Evolutionary conservation across 2,113 vertebrate species (phyloP).

Genomic region (Chauna torquata): DNA sequence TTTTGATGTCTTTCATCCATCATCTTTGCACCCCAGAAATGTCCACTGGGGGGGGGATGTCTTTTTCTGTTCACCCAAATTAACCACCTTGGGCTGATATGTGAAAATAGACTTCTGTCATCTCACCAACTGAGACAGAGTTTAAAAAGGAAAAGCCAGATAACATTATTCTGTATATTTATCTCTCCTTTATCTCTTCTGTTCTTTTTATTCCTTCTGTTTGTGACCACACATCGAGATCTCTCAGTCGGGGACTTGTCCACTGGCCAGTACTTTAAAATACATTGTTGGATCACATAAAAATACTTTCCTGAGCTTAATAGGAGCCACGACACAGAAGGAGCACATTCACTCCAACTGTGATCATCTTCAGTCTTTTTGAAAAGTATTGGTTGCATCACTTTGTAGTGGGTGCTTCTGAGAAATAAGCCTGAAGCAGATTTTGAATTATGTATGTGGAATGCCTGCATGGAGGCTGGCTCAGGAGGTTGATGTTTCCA

Average conservation of each 20-base stretch:
- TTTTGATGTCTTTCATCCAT: not conserved
- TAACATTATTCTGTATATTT: not conserved
- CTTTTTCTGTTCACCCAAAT: not conserved
- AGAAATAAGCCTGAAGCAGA: constrained; percentile 27
- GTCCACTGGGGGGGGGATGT: not conserved
- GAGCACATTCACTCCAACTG: not conserved
- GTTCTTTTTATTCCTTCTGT: not conserved
- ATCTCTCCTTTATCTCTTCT: not conserved
- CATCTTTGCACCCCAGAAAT: not conserved
- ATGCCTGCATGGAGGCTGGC: not conserved
- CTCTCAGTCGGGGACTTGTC: not conserved
- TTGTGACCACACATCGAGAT: not conserved
- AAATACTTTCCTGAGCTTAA: not conserved
- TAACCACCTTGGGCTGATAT: not conserved
- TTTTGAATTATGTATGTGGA: constrained; percentile 46
- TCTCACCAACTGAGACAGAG: not conserved
- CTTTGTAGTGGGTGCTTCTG: constrained; percentile 18
- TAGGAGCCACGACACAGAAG: not conserved
- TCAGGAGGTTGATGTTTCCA: not conserved
- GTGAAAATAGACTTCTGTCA: not conserved
- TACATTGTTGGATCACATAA: not conserved
- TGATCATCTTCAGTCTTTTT: not conserved
- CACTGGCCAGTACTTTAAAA: not conserved
- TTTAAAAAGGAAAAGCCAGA: not conserved
- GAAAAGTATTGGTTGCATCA: not conserved